Evolutionary conservation across 2,113 vertebrate species (phyloP).

Genomic region (Rhinoderma darwinii): DNA sequence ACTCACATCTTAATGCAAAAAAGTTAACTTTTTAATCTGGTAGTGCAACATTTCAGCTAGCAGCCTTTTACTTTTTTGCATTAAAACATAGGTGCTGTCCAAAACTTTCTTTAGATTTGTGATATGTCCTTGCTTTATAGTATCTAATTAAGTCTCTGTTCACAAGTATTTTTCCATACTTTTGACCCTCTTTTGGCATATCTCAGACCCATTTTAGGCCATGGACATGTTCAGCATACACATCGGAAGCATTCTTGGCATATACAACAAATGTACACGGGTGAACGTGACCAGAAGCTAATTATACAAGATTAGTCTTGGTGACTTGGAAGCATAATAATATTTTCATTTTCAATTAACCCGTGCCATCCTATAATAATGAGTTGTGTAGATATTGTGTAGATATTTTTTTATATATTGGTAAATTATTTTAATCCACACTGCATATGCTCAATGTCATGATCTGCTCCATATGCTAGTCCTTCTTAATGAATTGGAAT

Average conservation of each 20-base stretch:
- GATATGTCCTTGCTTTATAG: background rate
- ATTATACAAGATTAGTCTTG: background rate
- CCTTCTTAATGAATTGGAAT: too few relatives aligned
- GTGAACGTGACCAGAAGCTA: background rate
- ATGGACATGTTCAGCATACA: background rate
- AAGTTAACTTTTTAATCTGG: too few relatives aligned
- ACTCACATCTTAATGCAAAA: too few relatives aligned
- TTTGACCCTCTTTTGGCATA: background rate
- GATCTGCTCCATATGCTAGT: background rate
- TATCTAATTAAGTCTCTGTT: background rate
- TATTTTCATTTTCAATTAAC: slow-evolving; percentile 7
- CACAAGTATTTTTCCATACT: background rate
- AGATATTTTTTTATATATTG: background rate
- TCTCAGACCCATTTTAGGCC: background rate
- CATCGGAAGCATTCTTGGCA: too few relatives aligned
- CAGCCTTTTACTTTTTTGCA: too few relatives aligned
- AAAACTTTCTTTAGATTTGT: too few relatives aligned
- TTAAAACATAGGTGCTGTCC: too few relatives aligned
- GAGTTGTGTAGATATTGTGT: background rate
- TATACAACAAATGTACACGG: background rate
- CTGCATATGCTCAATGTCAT: background rate
- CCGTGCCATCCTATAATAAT: background rate
- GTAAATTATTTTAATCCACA: background rate
- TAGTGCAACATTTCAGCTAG: too few relatives aligned
- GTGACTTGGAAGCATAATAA: background rate